Evolutionary conservation across 2,113 vertebrate genomes (phyloP).

Genomic region (Pluvialis apricaria): DNA sequence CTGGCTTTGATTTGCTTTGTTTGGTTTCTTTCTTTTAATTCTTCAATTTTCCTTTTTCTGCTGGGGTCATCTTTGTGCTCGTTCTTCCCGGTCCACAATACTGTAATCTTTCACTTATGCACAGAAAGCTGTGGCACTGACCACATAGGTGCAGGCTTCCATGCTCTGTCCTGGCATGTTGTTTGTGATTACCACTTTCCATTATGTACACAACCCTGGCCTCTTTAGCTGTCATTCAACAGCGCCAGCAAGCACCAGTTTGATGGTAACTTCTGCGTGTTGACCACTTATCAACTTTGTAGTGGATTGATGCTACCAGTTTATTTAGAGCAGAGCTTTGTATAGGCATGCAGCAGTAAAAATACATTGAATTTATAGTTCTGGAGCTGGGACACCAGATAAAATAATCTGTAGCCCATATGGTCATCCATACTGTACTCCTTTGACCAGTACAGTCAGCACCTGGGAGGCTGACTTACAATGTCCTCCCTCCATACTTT

Average conservation of each 20-base stretch:
- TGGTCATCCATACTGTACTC: neutral
- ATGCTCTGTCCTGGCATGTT: rapidly evolving
- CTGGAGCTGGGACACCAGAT: neutral
- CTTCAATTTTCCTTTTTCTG: neutral
- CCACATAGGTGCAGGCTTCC: neutral
- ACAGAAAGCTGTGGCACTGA: neutral
- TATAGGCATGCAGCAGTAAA: neutral
- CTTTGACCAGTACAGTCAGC: neutral
- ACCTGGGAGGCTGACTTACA: neutral
- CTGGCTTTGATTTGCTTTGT: neutral
- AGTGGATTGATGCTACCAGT: neutral
- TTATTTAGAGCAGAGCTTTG: neutral
- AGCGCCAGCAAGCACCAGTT: neutral
- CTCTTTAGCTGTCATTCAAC: neutral
- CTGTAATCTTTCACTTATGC: neutral
- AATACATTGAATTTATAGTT: neutral
- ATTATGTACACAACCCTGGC: neutral
- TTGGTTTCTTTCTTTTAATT: neutral
- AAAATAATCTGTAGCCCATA: neutral
- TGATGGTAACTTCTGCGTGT: neutral
- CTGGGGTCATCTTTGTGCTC: neutral
- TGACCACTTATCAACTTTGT: neutral
- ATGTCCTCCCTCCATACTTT: neutral
- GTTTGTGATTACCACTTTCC: neutral
- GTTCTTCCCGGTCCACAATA: neutral